phyloP scores from a whole-genome alignment of 2,888 invertebrate species.

The Lepidocyrtinus sp. region DNA sequence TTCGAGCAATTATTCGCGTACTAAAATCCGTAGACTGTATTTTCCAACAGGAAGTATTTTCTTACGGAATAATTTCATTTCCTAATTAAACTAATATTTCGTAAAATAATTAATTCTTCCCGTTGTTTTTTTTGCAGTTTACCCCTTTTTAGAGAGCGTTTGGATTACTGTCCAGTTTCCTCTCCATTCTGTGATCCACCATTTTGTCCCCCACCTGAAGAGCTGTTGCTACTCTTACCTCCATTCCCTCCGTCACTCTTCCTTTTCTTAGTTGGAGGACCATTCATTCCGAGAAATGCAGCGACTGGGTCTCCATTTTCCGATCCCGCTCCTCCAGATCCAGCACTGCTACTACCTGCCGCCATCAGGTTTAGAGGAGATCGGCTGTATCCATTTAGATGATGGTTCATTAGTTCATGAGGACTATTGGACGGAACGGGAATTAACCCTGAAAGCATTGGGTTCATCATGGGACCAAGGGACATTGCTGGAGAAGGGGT shows the following conservation, averaged over 20 bases:
- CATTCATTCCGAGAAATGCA: conserved; percentile 59
- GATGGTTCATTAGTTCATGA: conserved; percentile 48
- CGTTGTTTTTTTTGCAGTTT: too few relatives aligned
- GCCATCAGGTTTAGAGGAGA: conserved; percentile 69
- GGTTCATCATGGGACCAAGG: conserved; percentile 66
- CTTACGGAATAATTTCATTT: too few relatives aligned
- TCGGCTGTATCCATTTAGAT: conserved; percentile 66
- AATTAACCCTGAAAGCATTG: conserved; percentile 66
- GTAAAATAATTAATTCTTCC: too few relatives aligned
- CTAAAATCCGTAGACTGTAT: too few relatives aligned
- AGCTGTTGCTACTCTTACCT: conserved; percentile 44
- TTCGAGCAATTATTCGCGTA: too few relatives aligned
- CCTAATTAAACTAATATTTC: too few relatives aligned
- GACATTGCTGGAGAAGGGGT: conserved; percentile 71
- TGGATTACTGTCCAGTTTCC: conserved; percentile 84
- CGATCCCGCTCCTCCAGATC: conserved; percentile 39
- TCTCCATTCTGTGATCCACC: conserved; percentile 72
- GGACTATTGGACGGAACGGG: conserved; percentile 69
- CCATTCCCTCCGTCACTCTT: conserved; percentile 52
- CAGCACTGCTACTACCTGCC: conserved; percentile 32
- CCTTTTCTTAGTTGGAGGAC: conserved; percentile 64
- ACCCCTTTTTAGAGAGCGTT: conserved; percentile 66
- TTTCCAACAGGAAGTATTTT: too few relatives aligned
- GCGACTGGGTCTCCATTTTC: conserved; percentile 61
- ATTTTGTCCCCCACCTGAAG: conserved; percentile 48